These are phyloP conservation scores for Passer domesticus DNA, from an alignment of 2,113 vertebrate species.

Conservation along the genomic window DNA sequence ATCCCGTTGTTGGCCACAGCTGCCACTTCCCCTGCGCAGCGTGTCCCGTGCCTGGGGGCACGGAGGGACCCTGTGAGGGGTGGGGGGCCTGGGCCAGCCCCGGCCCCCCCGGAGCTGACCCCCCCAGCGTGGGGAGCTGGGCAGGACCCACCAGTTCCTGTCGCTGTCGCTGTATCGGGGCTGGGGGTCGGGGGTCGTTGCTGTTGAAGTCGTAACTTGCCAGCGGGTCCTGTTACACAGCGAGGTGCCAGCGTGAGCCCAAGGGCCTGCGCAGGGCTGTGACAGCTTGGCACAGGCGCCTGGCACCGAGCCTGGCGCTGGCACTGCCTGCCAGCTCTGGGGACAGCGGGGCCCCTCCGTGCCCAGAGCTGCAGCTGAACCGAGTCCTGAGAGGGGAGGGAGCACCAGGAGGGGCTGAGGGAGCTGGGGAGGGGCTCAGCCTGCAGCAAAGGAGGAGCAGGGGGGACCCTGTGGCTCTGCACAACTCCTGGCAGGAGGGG, in stretches of 20 bases:
- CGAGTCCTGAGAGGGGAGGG: rapidly evolving
- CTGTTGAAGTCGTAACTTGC: slow-evolving; percentile 79
- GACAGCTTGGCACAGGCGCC: background rate
- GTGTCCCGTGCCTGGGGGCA: slow-evolving; percentile 76
- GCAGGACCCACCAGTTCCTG: slow-evolving; percentile 73
- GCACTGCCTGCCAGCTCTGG: rapidly evolving
- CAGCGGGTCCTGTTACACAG: slow-evolving; percentile 69
- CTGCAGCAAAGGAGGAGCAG: background rate
- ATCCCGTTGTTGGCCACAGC: slow-evolving; percentile 70
- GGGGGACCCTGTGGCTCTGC: background rate
- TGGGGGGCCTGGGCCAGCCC: background rate
- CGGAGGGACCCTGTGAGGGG: background rate
- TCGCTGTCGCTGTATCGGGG: slow-evolving; percentile 57
- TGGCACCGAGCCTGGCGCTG: background rate
- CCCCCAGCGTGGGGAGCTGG: background rate
- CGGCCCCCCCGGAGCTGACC: rapidly evolving
- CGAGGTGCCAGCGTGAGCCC: rapidly evolving
- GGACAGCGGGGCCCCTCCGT: background rate
- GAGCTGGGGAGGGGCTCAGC: background rate
- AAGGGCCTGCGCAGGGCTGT: background rate
- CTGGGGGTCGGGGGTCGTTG: slow-evolving; percentile 79
- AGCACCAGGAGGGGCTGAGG: background rate
- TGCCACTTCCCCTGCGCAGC: slow-evolving; percentile 78
- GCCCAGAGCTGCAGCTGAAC: background rate
- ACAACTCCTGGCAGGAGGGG: background rate